Percentiles rank a stretch among this genome's conserved stretches.
phyloP scores from a whole-genome alignment of 2,888 invertebrate species.

The Amiota communis region DNA sequence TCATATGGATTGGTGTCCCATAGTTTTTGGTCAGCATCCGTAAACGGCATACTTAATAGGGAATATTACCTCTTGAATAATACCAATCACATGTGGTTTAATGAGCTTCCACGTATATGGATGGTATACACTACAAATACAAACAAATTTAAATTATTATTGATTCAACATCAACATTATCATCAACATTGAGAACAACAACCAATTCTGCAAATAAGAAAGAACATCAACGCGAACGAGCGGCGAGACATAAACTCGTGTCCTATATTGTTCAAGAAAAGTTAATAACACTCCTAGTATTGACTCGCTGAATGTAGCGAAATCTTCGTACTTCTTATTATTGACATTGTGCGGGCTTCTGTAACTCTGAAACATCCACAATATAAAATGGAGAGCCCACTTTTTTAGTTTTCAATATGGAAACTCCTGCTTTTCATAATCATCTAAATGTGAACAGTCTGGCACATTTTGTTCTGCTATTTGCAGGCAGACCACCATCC shows the following conservation, averaged over 20 bases:
- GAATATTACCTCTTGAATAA: slow-evolving; percentile 95
- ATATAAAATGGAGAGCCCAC: slow-evolving; percentile 95
- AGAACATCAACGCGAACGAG: slow-evolving; percentile 94
- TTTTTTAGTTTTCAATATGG: slow-evolving; percentile 99
- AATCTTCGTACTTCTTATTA: slow-evolving; percentile 91
- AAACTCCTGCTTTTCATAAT: slow-evolving; percentile 90
- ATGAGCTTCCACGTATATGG: slow-evolving; percentile 96
- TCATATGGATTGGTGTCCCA: slow-evolving; percentile 98
- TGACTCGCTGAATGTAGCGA: slow-evolving; percentile 92
- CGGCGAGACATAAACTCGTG: slow-evolving; percentile 89
- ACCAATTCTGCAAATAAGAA: slow-evolving; percentile 92
- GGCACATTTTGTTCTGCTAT: slow-evolving; percentile 91
- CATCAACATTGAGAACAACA: slow-evolving; percentile 64
- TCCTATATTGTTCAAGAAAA: slow-evolving; percentile 88
- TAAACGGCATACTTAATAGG: slow-evolving; percentile 97
- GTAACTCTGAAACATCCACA: slow-evolving; percentile 96
- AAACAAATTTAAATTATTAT: no score
- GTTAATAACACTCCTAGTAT: slow-evolving; percentile 90
- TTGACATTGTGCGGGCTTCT: slow-evolving; percentile 96
- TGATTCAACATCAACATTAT: background rate
- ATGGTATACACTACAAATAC: slow-evolving; percentile 82
- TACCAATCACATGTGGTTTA: slow-evolving; percentile 94
- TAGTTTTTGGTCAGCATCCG: slow-evolving; percentile 93
- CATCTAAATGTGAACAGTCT: slow-evolving; percentile 86
- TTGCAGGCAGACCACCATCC: slow-evolving; percentile 93